Percentiles rank a stretch among this genome's conserved stretches.
These are phyloP conservation scores for Melanerpes formicivorus DNA, from an alignment of 2,113 vertebrate species.

Conservation along the genomic window DNA sequence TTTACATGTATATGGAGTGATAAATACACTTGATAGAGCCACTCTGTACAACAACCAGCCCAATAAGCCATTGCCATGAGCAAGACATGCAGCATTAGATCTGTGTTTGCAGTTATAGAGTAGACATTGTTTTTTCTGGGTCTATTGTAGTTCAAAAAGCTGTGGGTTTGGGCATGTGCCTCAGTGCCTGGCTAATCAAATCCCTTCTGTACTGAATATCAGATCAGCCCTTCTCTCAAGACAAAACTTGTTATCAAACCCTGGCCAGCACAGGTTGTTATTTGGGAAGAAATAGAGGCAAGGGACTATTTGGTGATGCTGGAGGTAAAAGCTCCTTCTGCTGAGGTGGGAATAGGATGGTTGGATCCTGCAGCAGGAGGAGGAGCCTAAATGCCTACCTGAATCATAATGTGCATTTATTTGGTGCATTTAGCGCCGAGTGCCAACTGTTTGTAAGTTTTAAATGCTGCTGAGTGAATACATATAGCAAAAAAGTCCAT, in stretches of 20 bases:
- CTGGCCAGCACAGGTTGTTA: neutral
- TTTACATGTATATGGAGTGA: neutral
- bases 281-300: neutral
- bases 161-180: fast-evolving
- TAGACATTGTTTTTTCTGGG: neutral
- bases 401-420: neutral
- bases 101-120: neutral
- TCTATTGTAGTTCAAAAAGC: neutral
- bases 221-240: neutral
- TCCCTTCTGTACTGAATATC: neutral
- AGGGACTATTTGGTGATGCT: neutral
- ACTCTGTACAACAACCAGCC: neutral
- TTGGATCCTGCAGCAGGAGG: neutral
- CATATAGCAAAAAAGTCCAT: fast-evolving
- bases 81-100: neutral
- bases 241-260: neutral
- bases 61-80: neutral
- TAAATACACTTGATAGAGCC: neutral
- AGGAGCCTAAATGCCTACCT: neutral
- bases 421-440: neutral
- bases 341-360: neutral
- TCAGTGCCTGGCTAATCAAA: neutral
- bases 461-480: neutral
- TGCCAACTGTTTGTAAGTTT: fast-evolving
- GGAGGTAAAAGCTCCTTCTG: neutral